A percentile compares a stretch with the other conserved stretches of the same genome.
Evolutionary conservation across 2,113 vertebrate species (phyloP).

Genomic region (Megalops atlanticus): DNA sequence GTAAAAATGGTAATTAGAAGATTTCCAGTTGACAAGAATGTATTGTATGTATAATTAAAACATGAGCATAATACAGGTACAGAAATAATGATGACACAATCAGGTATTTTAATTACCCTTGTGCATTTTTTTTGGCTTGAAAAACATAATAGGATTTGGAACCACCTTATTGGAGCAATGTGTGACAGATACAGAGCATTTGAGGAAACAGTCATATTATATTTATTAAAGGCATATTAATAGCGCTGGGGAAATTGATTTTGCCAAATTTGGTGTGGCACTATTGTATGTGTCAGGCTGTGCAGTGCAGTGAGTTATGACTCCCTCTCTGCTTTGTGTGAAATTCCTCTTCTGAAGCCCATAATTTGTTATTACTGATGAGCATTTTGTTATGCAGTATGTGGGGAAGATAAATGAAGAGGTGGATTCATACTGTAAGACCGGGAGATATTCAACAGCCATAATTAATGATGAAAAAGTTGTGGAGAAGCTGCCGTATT

Average conservation of each 20-base stretch:
- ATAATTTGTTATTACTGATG: neutral
- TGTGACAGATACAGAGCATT: neutral
- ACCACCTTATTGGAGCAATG: neutral
- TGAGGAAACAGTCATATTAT: neutral
- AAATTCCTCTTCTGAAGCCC: neutral
- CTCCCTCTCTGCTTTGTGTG: neutral
- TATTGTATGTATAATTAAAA: neutral
- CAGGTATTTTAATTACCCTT: too few species aligned
- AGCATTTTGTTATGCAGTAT: neutral
- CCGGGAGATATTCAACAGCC: neutral
- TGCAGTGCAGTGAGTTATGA: neutral
- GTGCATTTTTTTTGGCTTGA: too few species aligned
- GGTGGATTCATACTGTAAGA: neutral
- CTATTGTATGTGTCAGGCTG: neutral
- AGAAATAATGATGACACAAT: too few species aligned
- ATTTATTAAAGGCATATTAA: neutral
- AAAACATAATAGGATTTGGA: neutral
- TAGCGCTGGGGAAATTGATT: neutral
- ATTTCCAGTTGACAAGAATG: too few species aligned
- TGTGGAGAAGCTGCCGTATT: neutral
- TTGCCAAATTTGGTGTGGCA: neutral
- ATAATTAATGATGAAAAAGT: conserved; percentile 23
- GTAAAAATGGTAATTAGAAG: conserved; percentile 11
- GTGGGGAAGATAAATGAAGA: neutral
- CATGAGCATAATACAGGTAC: too few species aligned